Conservation (phyloP, 1,140 invertebrate species). For the Thaumetopoea pityocampa region DNA sequence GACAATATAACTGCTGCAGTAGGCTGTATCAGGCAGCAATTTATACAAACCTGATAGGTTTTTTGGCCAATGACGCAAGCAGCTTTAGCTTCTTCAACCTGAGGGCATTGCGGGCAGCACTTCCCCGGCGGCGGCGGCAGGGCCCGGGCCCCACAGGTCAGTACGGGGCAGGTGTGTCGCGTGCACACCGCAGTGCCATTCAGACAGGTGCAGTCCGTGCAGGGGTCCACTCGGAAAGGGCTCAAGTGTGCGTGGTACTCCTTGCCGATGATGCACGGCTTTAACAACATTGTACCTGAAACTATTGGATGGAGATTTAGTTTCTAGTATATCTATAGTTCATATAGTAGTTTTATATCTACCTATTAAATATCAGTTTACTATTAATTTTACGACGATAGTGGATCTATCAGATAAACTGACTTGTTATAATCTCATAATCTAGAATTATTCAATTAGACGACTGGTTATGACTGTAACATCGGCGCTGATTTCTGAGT, state of each 20-base stretch:
- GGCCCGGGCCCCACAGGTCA: conserved; percentile 85
- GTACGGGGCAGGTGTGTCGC: conserved; percentile 86
- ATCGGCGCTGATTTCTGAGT: too few species aligned
- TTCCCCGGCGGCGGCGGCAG: conserved; percentile 79
- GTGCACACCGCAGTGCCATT: conserved; percentile 87
- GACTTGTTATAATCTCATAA: too few species aligned
- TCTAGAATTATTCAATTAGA: too few species aligned
- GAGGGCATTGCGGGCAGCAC: conserved; percentile 87
- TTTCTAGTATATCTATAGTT: too few species aligned
- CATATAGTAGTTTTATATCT: too few species aligned
- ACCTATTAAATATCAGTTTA: too few species aligned
- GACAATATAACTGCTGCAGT: too few species aligned
- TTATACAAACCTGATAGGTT: conserved; percentile 83
- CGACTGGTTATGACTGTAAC: too few species aligned
- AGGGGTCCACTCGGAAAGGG: conserved; percentile 83
- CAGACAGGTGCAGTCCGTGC: conserved; percentile 88
- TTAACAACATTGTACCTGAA: conserved; percentile 73
- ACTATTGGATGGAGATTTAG: conserved; percentile 32
- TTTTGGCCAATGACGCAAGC: conserved; percentile 80
- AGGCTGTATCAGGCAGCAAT: too few species aligned
- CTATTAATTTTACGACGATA: too few species aligned
- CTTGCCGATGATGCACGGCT: conserved; percentile 83
- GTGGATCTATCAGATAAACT: too few species aligned
- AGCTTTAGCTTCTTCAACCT: conserved; percentile 78
- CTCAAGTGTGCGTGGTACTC: conserved; percentile 78